phyloP scores from a whole-genome alignment of 1,140 invertebrate species.

The Drosophila bocqueti region DNA sequence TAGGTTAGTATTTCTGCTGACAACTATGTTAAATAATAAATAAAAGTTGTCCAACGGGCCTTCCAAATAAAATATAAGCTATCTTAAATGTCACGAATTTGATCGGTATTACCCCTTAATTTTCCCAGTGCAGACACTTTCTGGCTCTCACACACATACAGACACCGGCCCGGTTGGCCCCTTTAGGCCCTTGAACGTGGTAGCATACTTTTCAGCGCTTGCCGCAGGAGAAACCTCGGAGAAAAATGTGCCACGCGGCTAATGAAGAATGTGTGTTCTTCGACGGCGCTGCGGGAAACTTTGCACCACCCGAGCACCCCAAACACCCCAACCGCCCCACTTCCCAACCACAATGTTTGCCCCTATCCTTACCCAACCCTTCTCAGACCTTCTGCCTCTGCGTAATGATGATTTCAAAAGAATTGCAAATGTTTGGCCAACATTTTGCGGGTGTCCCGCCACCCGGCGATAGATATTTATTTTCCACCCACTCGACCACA shows the following conservation, averaged over 20 bases:
- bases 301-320: constrained; percentile 9
- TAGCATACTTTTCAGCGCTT: constrained; percentile 47
- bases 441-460: constrained; percentile 32
- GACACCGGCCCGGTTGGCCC: constrained; percentile 21
- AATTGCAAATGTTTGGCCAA: constrained; percentile 61
- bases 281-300: constrained; percentile 43
- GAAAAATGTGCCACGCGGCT: constrained; percentile 64
- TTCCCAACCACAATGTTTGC: constrained; percentile 7
- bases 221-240: constrained; percentile 40
- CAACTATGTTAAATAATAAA: not conserved
- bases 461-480: constrained; percentile 17
- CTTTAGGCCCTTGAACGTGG: constrained; percentile 33
- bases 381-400: constrained; percentile 8
- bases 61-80: not conserved
- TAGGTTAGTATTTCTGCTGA: not conserved
- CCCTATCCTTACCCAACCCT: not conserved
- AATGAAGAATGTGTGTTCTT: constrained; percentile 66
- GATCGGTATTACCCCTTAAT: not conserved
- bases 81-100: not conserved
- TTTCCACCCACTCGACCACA: constrained; percentile 9
- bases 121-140: constrained; percentile 3
- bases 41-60: too few relatives aligned
- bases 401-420: constrained; percentile 63
- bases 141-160: constrained; percentile 14
- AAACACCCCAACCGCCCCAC: not conserved